phyloP scores from a whole-genome alignment of 2,888 invertebrate species.

The Acanthosoma haemorrhoidale region DNA sequence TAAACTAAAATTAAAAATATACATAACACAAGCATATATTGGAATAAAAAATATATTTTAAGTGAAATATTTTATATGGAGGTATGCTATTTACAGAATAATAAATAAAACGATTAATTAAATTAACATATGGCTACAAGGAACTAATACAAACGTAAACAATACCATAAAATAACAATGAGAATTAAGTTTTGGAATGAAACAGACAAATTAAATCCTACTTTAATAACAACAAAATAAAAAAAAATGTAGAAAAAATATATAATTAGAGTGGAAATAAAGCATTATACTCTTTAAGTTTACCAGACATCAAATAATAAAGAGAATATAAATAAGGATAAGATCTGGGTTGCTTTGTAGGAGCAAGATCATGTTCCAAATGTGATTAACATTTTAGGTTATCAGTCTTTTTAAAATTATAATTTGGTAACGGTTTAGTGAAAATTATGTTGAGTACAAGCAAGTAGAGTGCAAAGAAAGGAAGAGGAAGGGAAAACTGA shows the following conservation, averaged over 20 bases:
- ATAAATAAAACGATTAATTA: too few species aligned
- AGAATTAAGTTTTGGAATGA: not conserved
- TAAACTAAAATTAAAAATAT: too few species aligned
- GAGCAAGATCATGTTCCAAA: not conserved
- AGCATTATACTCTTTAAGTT: not conserved
- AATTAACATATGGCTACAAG: too few species aligned
- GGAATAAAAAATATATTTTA: too few species aligned
- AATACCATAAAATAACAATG: not conserved
- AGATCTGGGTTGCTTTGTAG: not conserved
- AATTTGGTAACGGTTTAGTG: not conserved
- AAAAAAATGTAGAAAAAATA: not conserved
- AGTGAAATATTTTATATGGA: too few species aligned
- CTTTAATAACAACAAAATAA: not conserved
- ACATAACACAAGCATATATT: too few species aligned
- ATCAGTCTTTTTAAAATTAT: not conserved
- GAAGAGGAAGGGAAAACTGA: slow-evolving; percentile 13
- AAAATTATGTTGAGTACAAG: not conserved
- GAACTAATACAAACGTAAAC: not conserved
- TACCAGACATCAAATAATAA: not conserved
- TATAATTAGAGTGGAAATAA: not conserved
- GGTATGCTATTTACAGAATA: too few species aligned
- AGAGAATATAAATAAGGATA: not conserved
- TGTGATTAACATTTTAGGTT: not conserved
- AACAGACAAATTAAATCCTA: not conserved
- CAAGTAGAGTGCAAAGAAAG: slow-evolving; percentile 8